Evolutionary conservation across 2,113 vertebrate species (phyloP).

Genomic region (Lampris megalopsis): DNA sequence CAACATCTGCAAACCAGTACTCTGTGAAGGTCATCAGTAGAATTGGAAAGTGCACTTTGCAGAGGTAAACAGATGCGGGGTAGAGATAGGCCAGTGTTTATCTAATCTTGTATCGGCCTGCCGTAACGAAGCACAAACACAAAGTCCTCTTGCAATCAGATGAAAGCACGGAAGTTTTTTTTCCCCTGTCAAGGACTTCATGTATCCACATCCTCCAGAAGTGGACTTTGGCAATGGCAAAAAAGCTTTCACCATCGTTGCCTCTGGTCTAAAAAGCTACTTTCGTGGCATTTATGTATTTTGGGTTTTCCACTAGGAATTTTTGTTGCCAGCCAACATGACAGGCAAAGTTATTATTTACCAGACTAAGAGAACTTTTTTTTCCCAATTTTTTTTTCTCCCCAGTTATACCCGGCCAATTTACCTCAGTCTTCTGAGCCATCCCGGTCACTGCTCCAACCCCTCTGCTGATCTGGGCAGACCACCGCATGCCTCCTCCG

Average conservation of each 20-base stretch:
- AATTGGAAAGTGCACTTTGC: constrained; percentile 80
- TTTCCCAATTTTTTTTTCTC: too few relatives aligned
- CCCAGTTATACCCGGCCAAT: too few relatives aligned
- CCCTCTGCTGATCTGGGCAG: too few relatives aligned
- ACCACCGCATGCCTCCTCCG: too few relatives aligned
- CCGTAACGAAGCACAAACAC: constrained; percentile 81
- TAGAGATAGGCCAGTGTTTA: constrained; percentile 77
- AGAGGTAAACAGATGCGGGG: constrained; percentile 78
- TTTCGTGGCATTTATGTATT: not conserved
- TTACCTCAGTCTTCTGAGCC: too few relatives aligned
- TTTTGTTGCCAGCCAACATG: too few relatives aligned
- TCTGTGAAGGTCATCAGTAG: constrained; percentile 80
- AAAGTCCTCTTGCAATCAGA: constrained; percentile 80
- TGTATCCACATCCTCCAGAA: constrained; percentile 64
- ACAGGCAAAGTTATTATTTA: too few relatives aligned
- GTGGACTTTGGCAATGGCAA: constrained; percentile 33
- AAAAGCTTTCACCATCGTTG: not conserved
- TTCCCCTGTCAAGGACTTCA: constrained; percentile 78
- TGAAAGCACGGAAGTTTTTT: constrained; percentile 72
- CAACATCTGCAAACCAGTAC: constrained; percentile 46
- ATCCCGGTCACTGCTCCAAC: too few relatives aligned
- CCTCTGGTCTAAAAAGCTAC: not conserved
- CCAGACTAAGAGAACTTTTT: too few relatives aligned
- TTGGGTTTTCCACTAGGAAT: too few relatives aligned
- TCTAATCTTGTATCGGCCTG: constrained; percentile 84